These are phyloP conservation scores for Thaleichthys pacificus DNA, from an alignment of 2,797 vertebrate genomes.

Conservation along the genomic window DNA sequence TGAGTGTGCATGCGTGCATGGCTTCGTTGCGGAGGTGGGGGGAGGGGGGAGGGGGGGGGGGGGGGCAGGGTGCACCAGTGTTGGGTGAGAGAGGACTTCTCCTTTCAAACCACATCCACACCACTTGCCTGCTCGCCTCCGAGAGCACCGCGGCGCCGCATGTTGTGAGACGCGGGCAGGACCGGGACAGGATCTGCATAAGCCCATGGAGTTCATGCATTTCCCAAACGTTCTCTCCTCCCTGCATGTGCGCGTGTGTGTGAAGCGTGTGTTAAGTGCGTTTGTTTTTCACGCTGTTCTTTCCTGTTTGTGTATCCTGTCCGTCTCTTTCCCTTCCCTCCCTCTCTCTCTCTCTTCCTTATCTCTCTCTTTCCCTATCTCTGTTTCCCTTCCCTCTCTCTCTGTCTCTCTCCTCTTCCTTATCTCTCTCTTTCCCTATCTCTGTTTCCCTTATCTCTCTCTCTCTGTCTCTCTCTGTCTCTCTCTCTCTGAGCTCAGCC, in stretches of 20 bases:
- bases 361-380: not conserved
- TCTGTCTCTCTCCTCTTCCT: not conserved
- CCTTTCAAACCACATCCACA: not conserved
- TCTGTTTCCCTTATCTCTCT: no score
- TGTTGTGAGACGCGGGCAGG: not conserved
- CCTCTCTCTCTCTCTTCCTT: not conserved
- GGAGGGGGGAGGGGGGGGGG: not conserved
- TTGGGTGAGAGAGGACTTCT: not conserved
- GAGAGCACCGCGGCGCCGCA: no score
- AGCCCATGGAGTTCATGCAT: not conserved
- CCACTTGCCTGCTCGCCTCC: slow-evolving; percentile 1
- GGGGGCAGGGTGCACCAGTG: not conserved
- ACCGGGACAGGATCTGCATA: not conserved
- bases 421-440: no score
- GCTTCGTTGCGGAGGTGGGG: slow-evolving; percentile 2
- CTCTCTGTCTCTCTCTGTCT: not conserved
- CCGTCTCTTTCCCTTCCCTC: not conserved
- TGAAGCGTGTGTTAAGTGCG: slow-evolving; percentile 9
- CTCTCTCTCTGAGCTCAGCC: slow-evolving; percentile 24
- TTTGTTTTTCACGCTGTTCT: not conserved
- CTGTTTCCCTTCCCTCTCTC: not conserved
- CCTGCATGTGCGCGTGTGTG: slow-evolving; percentile 14
- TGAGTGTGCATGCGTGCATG: slow-evolving; percentile 62
- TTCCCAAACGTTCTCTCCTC: not conserved
- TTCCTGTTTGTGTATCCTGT: not conserved